phyloP scores from a whole-genome alignment of 37 sponge, comb jelly and placozoan genomes.

The Cliona cf. orientalis region DNA sequence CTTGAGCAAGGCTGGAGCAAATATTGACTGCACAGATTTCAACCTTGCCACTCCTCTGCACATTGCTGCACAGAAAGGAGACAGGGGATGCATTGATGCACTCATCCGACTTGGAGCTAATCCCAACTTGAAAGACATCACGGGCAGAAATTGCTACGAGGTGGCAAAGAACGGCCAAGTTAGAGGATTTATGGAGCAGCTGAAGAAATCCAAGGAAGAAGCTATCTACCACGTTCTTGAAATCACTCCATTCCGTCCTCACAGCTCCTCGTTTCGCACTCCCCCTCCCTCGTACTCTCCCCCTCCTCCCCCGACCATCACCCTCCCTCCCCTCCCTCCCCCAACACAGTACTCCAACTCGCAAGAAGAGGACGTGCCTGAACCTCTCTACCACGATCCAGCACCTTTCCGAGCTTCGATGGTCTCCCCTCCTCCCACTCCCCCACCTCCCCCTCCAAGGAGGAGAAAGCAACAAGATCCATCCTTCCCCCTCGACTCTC shows the following conservation, averaged over 20 bases:
- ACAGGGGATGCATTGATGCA: slow-evolving; percentile 36
- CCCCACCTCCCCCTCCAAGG: no score
- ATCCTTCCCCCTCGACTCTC: no score
- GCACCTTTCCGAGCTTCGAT: no score
- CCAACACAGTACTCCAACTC: no score
- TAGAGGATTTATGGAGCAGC: slow-evolving; percentile 16
- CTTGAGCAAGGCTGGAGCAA: slow-evolving; percentile 49
- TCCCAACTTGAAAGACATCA: slow-evolving; percentile 44
- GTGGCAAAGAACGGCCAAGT: slow-evolving; percentile 51
- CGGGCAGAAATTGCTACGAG: slow-evolving; percentile 42
- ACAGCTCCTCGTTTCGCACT: background rate
- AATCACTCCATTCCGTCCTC: background rate
- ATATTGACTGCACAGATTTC: slow-evolving; percentile 57
- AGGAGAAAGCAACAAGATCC: no score
- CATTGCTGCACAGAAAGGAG: slow-evolving; percentile 64
- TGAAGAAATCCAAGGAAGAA: slow-evolving; percentile 8
- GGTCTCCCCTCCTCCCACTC: no score
- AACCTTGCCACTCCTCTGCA: slow-evolving; percentile 72
- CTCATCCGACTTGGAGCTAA: slow-evolving; percentile 69
- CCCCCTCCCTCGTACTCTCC: slow-evolving; percentile 8
- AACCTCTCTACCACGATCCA: no score
- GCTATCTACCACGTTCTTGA: slow-evolving; percentile 50
- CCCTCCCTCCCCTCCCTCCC: background rate
- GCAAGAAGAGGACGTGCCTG: no score
- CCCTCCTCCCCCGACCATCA: no score